These are phyloP conservation scores for Scaptomyza graminum DNA, from an alignment of 1,140 invertebrate genomes.

Conservation along the genomic window DNA sequence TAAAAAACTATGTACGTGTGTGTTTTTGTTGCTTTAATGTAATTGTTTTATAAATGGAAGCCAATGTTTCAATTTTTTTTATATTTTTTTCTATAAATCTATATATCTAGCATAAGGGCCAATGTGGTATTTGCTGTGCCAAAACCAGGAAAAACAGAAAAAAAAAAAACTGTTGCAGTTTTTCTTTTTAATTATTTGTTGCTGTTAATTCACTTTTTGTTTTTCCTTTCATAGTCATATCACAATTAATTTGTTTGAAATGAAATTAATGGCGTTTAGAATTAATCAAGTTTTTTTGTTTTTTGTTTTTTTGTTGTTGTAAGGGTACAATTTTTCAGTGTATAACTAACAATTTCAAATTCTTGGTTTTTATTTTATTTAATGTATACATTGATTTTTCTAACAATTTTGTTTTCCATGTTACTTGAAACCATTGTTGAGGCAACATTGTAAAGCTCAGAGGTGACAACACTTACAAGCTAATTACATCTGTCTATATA, in stretches of 20 bases:
- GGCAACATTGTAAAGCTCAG: slow-evolving; percentile 82
- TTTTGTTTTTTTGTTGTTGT: background rate
- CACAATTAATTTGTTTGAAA: slow-evolving; percentile 62
- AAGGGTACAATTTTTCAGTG: slow-evolving; percentile 7
- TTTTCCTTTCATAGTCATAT: slow-evolving; percentile 39
- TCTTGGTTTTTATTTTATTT: slow-evolving; percentile 23
- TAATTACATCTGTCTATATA: slow-evolving; percentile 41
- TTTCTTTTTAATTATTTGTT: slow-evolving; percentile 48
- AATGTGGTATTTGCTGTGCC: slow-evolving; percentile 19
- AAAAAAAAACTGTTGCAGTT: slow-evolving; percentile 62
- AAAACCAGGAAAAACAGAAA: background rate
- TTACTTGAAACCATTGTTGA: slow-evolving; percentile 79
- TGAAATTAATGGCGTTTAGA: slow-evolving; percentile 63
- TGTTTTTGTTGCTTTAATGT: slow-evolving; percentile 29
- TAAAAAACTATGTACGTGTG: slow-evolving; percentile 55
- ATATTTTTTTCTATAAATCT: slow-evolving; percentile 6
- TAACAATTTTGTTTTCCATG: slow-evolving; percentile 63
- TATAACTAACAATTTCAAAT: slow-evolving; percentile 60
- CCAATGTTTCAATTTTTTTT: slow-evolving; percentile 67
- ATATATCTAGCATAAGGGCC: slow-evolving; percentile 3
- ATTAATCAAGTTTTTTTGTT: background rate
- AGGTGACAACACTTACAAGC: slow-evolving; percentile 76
- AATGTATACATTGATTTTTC: slow-evolving; percentile 34
- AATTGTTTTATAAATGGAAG: slow-evolving; percentile 74
- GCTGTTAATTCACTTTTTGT: slow-evolving; percentile 15